phyloP scores from a whole-genome alignment of 30 jellyfish, hydroid and myxozoan genomes.

The Hydractinia echinata region DNA sequence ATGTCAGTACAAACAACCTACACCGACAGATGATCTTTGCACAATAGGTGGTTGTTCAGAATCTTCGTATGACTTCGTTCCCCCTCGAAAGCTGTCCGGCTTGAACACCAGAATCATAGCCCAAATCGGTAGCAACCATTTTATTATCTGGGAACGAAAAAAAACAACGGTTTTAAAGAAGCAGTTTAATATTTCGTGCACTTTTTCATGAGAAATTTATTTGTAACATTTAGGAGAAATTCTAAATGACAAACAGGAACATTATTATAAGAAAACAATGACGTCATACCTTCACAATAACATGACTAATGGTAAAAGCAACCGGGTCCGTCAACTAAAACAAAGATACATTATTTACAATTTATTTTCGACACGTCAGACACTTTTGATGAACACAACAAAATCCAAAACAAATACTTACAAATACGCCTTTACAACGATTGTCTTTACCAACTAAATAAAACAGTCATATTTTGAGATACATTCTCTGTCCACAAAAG shows the following conservation, averaged over 20 bases:
- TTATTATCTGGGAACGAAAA: neutral
- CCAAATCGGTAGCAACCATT: conserved; percentile 42
- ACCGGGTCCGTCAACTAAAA: neutral
- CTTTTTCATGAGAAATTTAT: neutral
- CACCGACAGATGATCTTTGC: conserved; percentile 28
- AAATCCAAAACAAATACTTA: conserved; percentile 16
- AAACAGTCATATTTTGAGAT: neutral
- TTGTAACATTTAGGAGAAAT: neutral
- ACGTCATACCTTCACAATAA: neutral
- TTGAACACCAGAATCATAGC: conserved; percentile 30
- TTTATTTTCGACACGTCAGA: neutral
- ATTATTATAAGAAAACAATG: neutral
- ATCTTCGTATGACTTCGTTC: conserved; percentile 15
- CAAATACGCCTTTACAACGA: conserved; percentile 29
- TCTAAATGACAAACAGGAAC: neutral
- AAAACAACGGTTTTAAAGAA: neutral
- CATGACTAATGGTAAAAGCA: conserved; percentile 7
- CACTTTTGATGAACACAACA: neutral
- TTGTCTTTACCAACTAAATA: conserved; percentile 19
- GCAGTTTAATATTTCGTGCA: neutral
- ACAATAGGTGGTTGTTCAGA: conserved; percentile 27
- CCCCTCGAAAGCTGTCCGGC: conserved; percentile 10
- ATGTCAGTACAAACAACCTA: neutral
- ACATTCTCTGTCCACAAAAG: neutral
- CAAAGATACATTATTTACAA: neutral